Conservation (phyloP, 1,140 invertebrate genomes). For the Penaeus vannamei region DNA sequence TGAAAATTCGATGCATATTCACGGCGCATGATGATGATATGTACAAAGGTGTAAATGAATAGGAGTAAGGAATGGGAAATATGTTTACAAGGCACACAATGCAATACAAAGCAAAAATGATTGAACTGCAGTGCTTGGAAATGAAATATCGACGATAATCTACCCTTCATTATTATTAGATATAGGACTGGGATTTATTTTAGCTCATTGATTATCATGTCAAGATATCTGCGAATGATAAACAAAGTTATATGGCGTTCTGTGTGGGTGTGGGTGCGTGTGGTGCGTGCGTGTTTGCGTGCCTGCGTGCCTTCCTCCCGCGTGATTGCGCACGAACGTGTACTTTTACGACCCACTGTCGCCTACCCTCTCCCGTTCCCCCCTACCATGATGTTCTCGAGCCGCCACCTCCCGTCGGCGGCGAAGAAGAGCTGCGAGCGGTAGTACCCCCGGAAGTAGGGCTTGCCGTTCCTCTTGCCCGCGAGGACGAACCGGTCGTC, state of each 20-base stretch:
- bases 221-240: not conserved
- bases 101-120: no score
- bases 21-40: no score
- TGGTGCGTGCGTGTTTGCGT: not conserved
- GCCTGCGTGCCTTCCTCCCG: not conserved
- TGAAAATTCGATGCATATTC: no score
- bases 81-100: no score
- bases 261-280: not conserved
- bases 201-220: no score
- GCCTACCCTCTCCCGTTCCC: not conserved
- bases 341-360: slow-evolving; percentile 1
- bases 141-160: no score
- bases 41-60: no score
- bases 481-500: slow-evolving; percentile 51
- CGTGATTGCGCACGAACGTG: slow-evolving; percentile 12
- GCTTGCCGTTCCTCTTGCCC: slow-evolving; percentile 38
- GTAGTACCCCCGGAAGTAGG: slow-evolving; percentile 55
- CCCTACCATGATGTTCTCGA: slow-evolving; percentile 48
- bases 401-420: slow-evolving; percentile 11
- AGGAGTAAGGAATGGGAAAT: no score
- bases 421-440: slow-evolving; percentile 45
- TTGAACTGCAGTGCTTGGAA: no score
- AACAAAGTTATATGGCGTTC: not conserved
- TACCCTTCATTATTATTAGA: no score
- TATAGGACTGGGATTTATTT: no score